Evolutionary conservation across 2,888 invertebrate genomes (phyloP).

Genomic region (Eupithecia insigniata): DNA sequence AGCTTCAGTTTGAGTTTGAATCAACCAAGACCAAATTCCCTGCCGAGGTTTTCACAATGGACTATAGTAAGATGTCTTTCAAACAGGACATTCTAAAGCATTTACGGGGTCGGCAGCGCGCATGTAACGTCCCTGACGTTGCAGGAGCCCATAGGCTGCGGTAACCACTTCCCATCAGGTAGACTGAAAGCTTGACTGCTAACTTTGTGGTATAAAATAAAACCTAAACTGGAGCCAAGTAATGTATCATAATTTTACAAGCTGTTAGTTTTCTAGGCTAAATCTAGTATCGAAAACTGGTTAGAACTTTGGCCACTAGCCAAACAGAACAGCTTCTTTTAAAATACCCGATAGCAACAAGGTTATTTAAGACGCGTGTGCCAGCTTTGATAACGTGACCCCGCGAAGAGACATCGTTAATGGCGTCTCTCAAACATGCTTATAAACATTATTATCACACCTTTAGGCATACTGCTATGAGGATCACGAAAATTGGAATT

Average conservation of each 20-base stretch:
- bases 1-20: no score
- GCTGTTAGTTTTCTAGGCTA: background rate
- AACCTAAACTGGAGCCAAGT: background rate
- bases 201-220: no score
- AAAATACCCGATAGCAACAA: conserved; percentile 19
- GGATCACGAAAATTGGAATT: background rate
- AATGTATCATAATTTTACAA: background rate
- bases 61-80: no score
- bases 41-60: no score
- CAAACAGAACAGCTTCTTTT: conserved; percentile 3
- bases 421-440: background rate
- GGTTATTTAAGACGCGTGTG: conserved; percentile 22
- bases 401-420: conserved; percentile 2
- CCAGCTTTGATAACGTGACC: conserved; percentile 21
- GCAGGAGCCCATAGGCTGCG: no score
- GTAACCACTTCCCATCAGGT: no score
- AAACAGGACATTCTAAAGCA: no score
- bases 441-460: background rate
- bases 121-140: no score
- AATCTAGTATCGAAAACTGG: background rate
- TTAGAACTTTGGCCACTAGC: conserved; percentile 11
- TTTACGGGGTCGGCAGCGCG: no score
- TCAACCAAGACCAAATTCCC: no score
- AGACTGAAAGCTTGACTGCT: no score
- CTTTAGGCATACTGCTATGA: background rate